These are phyloP conservation scores for Cephalotes varians DNA, from an alignment of 2,888 invertebrate species.

Conservation along the genomic window DNA sequence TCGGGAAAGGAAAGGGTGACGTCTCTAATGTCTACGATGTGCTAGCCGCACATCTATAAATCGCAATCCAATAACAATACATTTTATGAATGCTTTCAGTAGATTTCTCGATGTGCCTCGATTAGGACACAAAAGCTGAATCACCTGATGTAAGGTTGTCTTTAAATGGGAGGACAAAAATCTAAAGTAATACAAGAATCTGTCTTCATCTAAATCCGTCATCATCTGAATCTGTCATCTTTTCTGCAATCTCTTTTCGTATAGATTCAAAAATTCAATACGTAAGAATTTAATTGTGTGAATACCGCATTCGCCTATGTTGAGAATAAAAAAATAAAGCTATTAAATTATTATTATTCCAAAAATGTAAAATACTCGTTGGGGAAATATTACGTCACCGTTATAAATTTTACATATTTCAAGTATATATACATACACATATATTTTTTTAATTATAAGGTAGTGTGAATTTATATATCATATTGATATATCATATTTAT, in stretches of 20 bases:
- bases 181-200: not conserved
- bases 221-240: too few species aligned
- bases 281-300: not conserved
- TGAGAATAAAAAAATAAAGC: not conserved
- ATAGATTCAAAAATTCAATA: not conserved
- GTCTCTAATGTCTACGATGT: constrained; percentile 27
- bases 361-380: not conserved
- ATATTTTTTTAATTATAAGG: not conserved
- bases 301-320: not conserved
- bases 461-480: not conserved
- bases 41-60: constrained; percentile 10
- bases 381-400: not conserved
- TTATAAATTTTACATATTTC: not conserved
- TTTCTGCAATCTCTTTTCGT: not conserved
- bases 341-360: not conserved
- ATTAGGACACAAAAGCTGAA: not conserved
- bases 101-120: constrained; percentile 2
- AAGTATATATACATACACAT: too few species aligned
- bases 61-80: constrained; percentile 34
- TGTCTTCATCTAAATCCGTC: not conserved
- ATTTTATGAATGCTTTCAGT: not conserved
- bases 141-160: not conserved
- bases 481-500: too few species aligned
- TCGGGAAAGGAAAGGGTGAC: constrained; percentile 43
- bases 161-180: not conserved